phyloP scores from a whole-genome alignment of 2,797 vertebrate genomes.

The Eospalax fontanierii region DNA sequence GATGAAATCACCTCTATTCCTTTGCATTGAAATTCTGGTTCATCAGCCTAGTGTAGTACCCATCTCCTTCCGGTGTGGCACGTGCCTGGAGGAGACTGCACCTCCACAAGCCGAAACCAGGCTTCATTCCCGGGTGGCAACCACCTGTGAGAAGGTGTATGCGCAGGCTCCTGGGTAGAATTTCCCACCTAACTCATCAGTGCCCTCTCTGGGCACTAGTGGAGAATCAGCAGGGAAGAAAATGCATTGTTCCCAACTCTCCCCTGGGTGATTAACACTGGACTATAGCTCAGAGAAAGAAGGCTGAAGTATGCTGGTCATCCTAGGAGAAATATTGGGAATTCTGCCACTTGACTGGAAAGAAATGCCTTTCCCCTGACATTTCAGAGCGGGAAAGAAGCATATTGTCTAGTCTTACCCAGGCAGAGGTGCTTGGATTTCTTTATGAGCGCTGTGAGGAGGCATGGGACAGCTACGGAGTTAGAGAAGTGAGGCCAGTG shows the following conservation, averaged over 20 bases:
- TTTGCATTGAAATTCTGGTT: background rate
- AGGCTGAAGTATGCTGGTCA: background rate
- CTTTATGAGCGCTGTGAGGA: background rate
- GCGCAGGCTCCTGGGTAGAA: background rate
- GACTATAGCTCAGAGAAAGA: background rate
- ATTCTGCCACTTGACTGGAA: background rate
- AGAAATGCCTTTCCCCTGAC: background rate
- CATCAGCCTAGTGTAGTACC: background rate
- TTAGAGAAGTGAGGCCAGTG: background rate
- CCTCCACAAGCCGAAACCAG: conserved; percentile 39
- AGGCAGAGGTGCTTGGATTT: background rate
- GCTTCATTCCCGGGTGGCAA: conserved; percentile 37
- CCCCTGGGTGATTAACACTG: background rate
- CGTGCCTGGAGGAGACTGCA: background rate
- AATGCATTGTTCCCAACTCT: background rate
- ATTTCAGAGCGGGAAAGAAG: conserved; percentile 26
- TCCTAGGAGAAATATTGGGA: background rate
- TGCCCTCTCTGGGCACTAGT: conserved; percentile 59
- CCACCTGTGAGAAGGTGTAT: background rate
- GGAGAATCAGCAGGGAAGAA: conserved; percentile 6
- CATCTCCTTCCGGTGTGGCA: background rate
- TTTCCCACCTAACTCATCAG: background rate
- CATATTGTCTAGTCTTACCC: background rate
- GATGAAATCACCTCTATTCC: background rate
- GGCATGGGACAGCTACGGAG: background rate